Evolutionary conservation across 2,113 vertebrate species (phyloP), one percentile per base, ranked within the genome.

Genomic region (Tyto alba): DNA sequence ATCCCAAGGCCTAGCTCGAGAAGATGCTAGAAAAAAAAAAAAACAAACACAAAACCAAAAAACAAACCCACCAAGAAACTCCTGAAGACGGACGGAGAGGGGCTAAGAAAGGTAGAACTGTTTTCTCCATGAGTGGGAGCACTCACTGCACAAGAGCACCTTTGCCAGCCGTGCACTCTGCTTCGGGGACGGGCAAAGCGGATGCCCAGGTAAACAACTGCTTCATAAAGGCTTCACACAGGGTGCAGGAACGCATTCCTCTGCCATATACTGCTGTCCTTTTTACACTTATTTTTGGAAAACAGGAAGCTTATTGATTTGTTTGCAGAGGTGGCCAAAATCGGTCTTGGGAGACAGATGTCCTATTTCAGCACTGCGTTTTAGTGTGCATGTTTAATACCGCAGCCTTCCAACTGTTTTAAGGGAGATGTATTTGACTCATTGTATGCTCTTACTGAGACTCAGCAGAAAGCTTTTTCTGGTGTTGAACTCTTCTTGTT

Each of bases 241-340:
- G 26, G 77, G 80, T 10, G 64, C 93, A 66, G 50, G 34, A 34
- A 34, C 88, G 45, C 53, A 3, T 7, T 15, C 55, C 89, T 36
- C 9, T 15, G 3, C 79, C 5, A 1, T 1, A 29, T 2, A 57
- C 90, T 68, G 95, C 94, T 57, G 57, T 41, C 86, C 73, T 94
- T 50, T 32, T 41, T 3, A 32, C 47, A 6, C 56, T 55, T 75
- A 71, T 68, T 78, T 94, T 30, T 73, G 89, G 95, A 53, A 69
- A 82, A 76, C 85, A 82, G 94, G 95, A 93, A 94, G 79, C 67
- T 69, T 14, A 56, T 22, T 76, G 90, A 71, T 92, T 89, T 95
- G 84, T 91, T 84, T 84, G 89, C 86, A 85, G 92, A 92, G 60
- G 88, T 56, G 91, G 79, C 83, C 69, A 50, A 43, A 64, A 56